Conservation (phyloP, 2,888 invertebrate genomes). For the Lasius fuliginosus region DNA sequence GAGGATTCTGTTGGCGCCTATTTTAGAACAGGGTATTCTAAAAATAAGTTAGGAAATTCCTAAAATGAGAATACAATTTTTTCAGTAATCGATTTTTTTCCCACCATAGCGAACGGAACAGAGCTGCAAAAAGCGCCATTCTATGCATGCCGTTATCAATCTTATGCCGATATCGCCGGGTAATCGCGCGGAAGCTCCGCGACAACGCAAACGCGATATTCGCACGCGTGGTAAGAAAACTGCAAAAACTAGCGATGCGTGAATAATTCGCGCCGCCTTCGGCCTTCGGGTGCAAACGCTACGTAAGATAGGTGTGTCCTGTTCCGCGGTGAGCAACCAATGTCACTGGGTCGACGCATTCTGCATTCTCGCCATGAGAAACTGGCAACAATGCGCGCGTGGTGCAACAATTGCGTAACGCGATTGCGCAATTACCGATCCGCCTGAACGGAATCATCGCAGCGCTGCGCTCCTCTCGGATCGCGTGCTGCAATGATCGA, state of each 20-base stretch:
- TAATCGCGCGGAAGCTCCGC: neutral
- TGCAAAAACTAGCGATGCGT: slow-evolving; percentile 44
- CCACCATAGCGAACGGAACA: neutral
- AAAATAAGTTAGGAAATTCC: too few relatives aligned
- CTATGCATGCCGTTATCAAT: neutral
- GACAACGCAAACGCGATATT: slow-evolving; percentile 23
- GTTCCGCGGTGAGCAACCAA: slow-evolving; percentile 56
- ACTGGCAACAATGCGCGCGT: slow-evolving; percentile 61
- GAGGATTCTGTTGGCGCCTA: too few relatives aligned
- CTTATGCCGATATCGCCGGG: neutral
- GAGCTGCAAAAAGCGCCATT: neutral
- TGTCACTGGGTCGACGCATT: slow-evolving; percentile 63
- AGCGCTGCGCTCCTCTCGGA: slow-evolving; percentile 24
- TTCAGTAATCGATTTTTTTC: neutral
- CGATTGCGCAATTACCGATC: slow-evolving; percentile 67
- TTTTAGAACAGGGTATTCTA: too few relatives aligned
- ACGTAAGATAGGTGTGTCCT: slow-evolving; percentile 52
- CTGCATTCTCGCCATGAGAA: slow-evolving; percentile 56
- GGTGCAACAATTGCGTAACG: slow-evolving; percentile 64
- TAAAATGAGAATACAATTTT: too few relatives aligned
- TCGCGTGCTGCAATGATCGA: slow-evolving; percentile 47
- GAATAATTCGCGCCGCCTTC: slow-evolving; percentile 39
- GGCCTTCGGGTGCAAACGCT: slow-evolving; percentile 47
- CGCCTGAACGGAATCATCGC: slow-evolving; percentile 18
- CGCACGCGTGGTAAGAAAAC: slow-evolving; percentile 13